These are phyloP conservation scores for Lepidocyrtinus sp. DNA, from an alignment of 2,888 invertebrate genomes.

Conservation along the genomic window DNA sequence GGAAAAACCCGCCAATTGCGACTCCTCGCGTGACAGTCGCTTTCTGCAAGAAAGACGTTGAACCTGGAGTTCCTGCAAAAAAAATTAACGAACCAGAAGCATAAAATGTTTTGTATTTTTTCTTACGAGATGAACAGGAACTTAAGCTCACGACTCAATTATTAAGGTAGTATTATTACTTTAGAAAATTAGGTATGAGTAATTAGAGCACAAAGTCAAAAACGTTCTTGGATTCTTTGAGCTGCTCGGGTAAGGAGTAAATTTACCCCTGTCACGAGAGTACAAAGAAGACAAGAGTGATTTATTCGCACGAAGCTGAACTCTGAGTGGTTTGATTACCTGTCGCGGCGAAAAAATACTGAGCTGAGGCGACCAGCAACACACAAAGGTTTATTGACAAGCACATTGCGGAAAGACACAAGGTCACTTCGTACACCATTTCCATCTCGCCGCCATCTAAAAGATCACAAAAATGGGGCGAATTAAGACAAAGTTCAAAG, in stretches of 20 bases:
- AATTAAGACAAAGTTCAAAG: constrained; percentile 9
- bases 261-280: constrained; percentile 35
- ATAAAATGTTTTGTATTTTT: too few relatives aligned
- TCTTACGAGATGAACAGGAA: too few relatives aligned
- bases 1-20: constrained; percentile 69
- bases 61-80: constrained; percentile 66
- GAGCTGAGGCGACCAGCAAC: constrained; percentile 68
- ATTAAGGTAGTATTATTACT: too few relatives aligned
- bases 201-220: constrained; percentile 31
- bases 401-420: constrained; percentile 69
- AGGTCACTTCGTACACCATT: constrained; percentile 69
- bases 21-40: constrained; percentile 67
- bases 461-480: constrained; percentile 14
- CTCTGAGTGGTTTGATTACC: constrained; percentile 37
- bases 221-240: not conserved
- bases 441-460: constrained; percentile 65
- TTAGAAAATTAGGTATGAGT: constrained; percentile 13
- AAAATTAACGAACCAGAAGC: constrained; percentile 14
- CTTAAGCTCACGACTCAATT: not conserved
- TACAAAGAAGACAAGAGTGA: not conserved
- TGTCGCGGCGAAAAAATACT: constrained; percentile 69
- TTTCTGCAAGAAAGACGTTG: constrained; percentile 68
- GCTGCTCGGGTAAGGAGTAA: not conserved
- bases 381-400: constrained; percentile 70
- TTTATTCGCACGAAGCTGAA: constrained; percentile 47